Base-by-base conservation (phyloP, 2,888 invertebrate genomes). In the Phytoseiulus persimilis region DNA sequence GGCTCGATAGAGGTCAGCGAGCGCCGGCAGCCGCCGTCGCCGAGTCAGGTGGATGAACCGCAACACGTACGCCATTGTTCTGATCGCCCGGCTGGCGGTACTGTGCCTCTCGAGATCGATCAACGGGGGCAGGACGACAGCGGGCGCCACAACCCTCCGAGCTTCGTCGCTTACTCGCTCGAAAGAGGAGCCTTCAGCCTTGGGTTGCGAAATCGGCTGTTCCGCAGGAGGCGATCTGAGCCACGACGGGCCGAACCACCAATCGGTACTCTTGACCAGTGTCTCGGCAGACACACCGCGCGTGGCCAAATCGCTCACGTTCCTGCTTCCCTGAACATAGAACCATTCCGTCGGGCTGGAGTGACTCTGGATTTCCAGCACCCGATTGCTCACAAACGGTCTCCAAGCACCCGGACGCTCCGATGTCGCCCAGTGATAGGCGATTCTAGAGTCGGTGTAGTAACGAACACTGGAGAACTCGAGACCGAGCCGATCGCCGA, bases 271-370 rank as follows among this genome's bases (percentile, higher is more conserved):
- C 0, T 84, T 32, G 6, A 89, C 23, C 3, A 91, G 89, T n/a
- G 91, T 90, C 0, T 83, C 31, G 3, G 91, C 90, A 1, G 90
- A 31, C 28, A 91, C 0, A 28, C 92, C 92, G 83, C 92, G 45
- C 11, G 91, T 91, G 1, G 91, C 90, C 11, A 91, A 90, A 90
- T 92, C 92, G 14, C 92, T 92, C 1, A 92, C 92, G 90, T 92
- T 92, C 0, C 91, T 90, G n/a, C 90, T 83, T 0, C 91, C 90
- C 0, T 46, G 33, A 28, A 91, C 91, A 87, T 92, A 90, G 32
- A 90, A 91, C 91, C 92, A 91, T 32, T 90, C 45, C 0, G 83
- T 31, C 14, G 90, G 65, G 11, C 32, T 33, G 0, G 90, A 89
- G 14, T 46, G 32, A 0, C 89, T 90, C 31, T 90, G 90, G 28